Percentiles rank a stretch among this genome's conserved stretches.
These are phyloP conservation scores for Chiloscyllium punctatum DNA, from an alignment of 2,797 vertebrate species.

Conservation along the genomic window DNA sequence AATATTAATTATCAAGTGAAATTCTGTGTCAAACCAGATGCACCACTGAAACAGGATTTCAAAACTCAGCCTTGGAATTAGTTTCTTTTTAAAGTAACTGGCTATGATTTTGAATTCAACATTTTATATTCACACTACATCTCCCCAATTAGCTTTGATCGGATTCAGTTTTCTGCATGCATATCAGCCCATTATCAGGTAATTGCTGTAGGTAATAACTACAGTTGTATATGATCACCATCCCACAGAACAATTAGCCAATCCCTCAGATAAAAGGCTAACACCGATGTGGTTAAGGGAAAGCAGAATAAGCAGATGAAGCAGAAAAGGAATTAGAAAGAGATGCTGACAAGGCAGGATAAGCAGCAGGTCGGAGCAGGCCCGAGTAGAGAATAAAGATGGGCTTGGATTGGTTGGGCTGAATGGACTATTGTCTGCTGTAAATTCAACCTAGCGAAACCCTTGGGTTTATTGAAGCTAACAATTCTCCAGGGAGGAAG, in stretches of 20 bases:
- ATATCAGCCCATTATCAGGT: not conserved
- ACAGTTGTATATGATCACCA: not conserved
- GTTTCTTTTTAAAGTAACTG: not conserved
- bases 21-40: not conserved
- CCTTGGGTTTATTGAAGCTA: not conserved
- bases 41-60: not conserved
- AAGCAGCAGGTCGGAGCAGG: not conserved
- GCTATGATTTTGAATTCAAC: not conserved
- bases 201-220: not conserved
- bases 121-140: not conserved
- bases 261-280: not conserved
- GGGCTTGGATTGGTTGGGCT: not conserved
- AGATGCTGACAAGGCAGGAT: not conserved
- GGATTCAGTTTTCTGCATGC: not conserved
- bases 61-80: not conserved
- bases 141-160: not conserved
- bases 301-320: not conserved
- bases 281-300: not conserved
- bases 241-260: not conserved
- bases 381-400: not conserved
- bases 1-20: not conserved
- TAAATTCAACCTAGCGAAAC: not conserved
- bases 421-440: not conserved
- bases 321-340: not conserved
- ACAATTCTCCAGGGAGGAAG: not conserved